Percentiles rank a stretch among this genome's conserved stretches.
Conservation (phyloP, 2,113 vertebrate species). For the Cephalopterus ornatus region DNA sequence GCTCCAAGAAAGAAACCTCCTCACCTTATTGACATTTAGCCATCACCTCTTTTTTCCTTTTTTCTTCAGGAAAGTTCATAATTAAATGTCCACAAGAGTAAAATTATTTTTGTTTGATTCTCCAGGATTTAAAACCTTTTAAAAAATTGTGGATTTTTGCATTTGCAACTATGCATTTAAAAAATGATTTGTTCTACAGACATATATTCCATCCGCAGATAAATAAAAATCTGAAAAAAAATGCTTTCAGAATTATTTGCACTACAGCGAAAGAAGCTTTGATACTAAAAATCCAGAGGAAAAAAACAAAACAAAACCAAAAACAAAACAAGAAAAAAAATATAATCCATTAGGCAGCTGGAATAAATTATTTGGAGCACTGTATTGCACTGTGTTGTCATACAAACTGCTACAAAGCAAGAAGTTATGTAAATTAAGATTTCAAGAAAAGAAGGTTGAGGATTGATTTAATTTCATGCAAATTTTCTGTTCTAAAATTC, state of each 20-base stretch:
- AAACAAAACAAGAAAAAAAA: not conserved
- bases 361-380: not conserved
- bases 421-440: not conserved
- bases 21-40: not conserved
- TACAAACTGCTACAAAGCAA: not conserved
- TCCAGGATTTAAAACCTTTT: not conserved
- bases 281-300: not conserved
- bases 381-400: not conserved
- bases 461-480: not conserved
- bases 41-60: not conserved
- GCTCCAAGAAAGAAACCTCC: not conserved
- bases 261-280: not conserved
- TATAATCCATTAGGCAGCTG: not conserved
- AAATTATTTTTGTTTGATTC: not conserved
- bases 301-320: not conserved
- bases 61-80: not conserved
- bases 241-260: not conserved
- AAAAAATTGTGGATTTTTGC: not conserved
- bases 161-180: not conserved
- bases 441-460: not conserved
- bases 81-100: not conserved
- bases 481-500: not conserved
- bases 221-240: not conserved
- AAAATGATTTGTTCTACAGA: not conserved
- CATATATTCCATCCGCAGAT: not conserved